Evolutionary conservation across 2,888 invertebrate species (phyloP).

Genomic region (Pseudanteris insignis): DNA sequence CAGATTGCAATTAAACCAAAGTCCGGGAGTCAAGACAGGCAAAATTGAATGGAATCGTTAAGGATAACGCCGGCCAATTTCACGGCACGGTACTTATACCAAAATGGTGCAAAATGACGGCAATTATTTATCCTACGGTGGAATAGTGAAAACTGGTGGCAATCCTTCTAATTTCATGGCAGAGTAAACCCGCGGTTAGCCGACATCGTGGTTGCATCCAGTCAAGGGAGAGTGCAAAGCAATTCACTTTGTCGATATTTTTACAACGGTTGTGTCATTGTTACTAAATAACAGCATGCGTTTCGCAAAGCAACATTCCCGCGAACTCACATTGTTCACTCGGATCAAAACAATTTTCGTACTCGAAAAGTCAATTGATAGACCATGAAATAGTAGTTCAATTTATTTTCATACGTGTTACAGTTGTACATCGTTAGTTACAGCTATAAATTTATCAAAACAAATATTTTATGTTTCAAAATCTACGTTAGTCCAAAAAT

Average conservation of each 20-base stretch:
- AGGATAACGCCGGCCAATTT: conserved; percentile 47
- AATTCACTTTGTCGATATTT: conserved; percentile 37
- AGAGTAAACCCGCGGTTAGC: conserved; percentile 48
- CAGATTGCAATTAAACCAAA: conserved; percentile 27
- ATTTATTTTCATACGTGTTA: no score
- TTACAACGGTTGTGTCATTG: conserved; percentile 21
- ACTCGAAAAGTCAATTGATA: no score
- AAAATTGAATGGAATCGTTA: conserved; percentile 36
- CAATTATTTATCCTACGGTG: conserved; percentile 52
- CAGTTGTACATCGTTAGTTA: no score
- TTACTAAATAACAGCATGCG: conserved; percentile 12
- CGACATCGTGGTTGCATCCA: conserved; percentile 22
- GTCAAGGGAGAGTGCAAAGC: conserved; percentile 20
- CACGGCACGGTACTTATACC: conserved; percentile 49
- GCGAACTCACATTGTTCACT: no score
- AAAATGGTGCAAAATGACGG: conserved; percentile 53
- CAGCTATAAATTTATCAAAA: no score
- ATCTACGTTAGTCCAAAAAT: no score
- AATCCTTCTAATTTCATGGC: conserved; percentile 56
- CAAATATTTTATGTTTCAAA: no score
- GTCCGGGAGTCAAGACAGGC: conserved; percentile 21
- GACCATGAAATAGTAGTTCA: no score
- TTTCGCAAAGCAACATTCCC: no score
- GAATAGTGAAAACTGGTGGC: conserved; percentile 54
- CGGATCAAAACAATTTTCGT: no score